Percentiles rank a stretch among this genome's conserved stretches.
phyloP scores from a whole-genome alignment of 2,797 vertebrate genomes.

The Cercopithecus petaurista region DNA sequence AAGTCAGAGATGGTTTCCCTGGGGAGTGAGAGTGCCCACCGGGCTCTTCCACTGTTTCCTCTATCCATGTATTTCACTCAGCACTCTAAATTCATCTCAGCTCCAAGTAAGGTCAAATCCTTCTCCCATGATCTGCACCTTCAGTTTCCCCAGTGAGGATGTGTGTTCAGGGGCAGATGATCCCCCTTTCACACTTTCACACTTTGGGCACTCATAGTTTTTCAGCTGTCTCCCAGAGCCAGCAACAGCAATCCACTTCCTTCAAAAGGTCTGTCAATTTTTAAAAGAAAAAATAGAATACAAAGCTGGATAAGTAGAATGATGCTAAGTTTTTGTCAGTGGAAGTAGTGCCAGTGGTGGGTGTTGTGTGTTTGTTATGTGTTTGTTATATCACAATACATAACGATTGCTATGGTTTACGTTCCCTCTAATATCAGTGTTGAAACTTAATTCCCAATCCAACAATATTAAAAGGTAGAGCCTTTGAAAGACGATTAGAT shows the following conservation, averaged over 20 bases:
- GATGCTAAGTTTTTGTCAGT: neutral
- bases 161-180: neutral
- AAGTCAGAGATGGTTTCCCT: neutral
- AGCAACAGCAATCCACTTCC: neutral
- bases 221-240: neutral
- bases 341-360: neutral
- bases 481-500: neutral
- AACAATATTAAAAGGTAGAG: neutral
- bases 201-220: neutral
- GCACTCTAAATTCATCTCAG: neutral
- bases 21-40: neutral
- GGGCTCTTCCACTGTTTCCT: neutral
- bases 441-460: neutral
- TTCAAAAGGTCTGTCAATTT: neutral
- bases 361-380: neutral
- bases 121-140: neutral
- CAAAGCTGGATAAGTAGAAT: neutral
- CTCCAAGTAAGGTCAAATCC: neutral
- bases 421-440: neutral
- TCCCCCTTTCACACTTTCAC: neutral
- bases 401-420: neutral
- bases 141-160: neutral
- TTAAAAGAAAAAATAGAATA: neutral
- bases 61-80: neutral
- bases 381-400: neutral